Evolutionary conservation across 2,888 invertebrate species (phyloP), one percentile per base, ranked within the genome.

Genomic region (Lithophane ornitopus): DNA sequence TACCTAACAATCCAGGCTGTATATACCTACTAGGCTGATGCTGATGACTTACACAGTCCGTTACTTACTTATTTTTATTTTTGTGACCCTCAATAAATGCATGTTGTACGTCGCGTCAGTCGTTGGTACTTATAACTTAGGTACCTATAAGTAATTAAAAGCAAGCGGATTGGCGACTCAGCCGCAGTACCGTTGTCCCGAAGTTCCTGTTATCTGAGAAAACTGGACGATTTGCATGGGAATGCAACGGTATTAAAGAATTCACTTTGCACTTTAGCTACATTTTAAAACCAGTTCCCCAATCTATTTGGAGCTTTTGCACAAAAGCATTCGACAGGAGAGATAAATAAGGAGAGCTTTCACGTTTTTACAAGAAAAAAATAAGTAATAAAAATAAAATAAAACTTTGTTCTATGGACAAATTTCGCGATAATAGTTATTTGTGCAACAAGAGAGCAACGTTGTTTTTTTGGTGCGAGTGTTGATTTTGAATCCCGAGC

Each of bases 111-210:
- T 34, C 34, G 46, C 34, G 8, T 14, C 46, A 26, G 3, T 46
- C 19, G 2, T 41, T 44, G 11, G 22, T 63, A 46, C 3, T 2
- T 73, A 34, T 34, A 34, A 34, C 34, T 34, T 34, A n/a, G n/a
- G n/a, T n/a, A 54, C 7, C 16, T 54, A 22, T 70, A 70, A 70
- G 44, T 56, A 44, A 76, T 76, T 69, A 70, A 63, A 61, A 39
- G 22, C 34, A 58, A 66, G 62, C 58, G 61, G 81, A 56, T 52
- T 39, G 58, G 56, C 68, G n/a, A 62, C 46, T 46, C 26, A 26
- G 56, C 71, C 67, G 59, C 76, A 34, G 77, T 86, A 86, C 88
- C 87, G 87, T 87, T 87, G 81, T 67, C 66, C 54, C 58, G 19
- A 58, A 63, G 73, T 65, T 79, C 85, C 80, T 78, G 84, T 79